Percentiles rank a stretch among this genome's conserved stretches.
Conservation (phyloP, 2,113 vertebrate genomes). For the Clinocottus analis region DNA sequence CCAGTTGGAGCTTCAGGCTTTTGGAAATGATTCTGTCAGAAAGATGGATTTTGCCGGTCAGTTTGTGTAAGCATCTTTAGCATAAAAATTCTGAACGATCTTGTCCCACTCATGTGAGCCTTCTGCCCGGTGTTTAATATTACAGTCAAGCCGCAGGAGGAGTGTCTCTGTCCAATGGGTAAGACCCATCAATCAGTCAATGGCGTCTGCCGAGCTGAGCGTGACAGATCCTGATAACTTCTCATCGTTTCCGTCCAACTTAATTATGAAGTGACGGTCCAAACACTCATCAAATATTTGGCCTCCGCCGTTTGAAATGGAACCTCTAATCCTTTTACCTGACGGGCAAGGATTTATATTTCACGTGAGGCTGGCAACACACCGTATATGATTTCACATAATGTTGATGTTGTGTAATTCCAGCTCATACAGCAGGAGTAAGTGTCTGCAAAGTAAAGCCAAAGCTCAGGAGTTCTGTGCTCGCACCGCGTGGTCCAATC, state of each 20-base stretch:
- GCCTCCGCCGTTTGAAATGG: neutral
- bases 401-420: neutral
- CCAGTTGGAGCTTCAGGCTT: conserved; percentile 39
- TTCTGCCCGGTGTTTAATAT: conserved; percentile 11
- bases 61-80: conserved; percentile 47
- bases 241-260: neutral
- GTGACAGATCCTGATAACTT: conserved; percentile 10
- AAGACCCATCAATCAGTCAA: conserved; percentile 35
- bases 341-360: neutral
- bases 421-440: neutral
- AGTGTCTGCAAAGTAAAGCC: neutral
- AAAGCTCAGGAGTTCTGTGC: neutral
- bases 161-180: neutral
- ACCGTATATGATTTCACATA: neutral
- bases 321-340: neutral
- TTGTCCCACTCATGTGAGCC: conserved; percentile 26
- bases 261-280: no score
- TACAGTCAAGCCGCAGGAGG: neutral
- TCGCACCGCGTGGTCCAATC: neutral
- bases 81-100: conserved; percentile 22
- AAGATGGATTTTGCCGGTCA: conserved; percentile 63
- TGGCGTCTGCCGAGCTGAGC: conserved; percentile 20
- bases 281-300: neutral
- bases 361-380: neutral
- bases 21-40: conserved; percentile 70